These are phyloP conservation scores for Pachyuromys duprasi DNA, from an alignment of 2,797 vertebrate species.

Conservation along the genomic window DNA sequence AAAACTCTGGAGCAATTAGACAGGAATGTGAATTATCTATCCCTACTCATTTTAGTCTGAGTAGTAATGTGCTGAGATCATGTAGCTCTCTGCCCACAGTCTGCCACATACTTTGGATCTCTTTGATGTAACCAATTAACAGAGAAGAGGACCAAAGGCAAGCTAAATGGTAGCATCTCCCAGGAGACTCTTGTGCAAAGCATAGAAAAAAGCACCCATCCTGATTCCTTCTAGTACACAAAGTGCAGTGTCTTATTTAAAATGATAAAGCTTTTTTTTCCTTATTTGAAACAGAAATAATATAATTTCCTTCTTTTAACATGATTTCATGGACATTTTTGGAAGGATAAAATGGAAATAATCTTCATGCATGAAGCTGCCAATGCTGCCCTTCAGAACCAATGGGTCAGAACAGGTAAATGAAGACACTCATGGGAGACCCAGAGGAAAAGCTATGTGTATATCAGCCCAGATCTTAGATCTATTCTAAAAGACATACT, in stretches of 20 bases:
- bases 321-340: neutral
- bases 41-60: neutral
- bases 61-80: neutral
- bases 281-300: neutral
- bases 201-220: neutral
- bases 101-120: conserved; percentile 15
- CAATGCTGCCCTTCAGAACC: neutral
- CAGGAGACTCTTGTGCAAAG: conserved; percentile 1
- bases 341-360: neutral
- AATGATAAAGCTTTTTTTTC: conserved; percentile 37
- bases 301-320: conserved; percentile 20
- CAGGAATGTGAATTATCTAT: conserved; percentile 17
- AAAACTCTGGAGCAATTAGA: neutral
- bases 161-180: neutral
- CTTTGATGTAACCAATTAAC: conserved; percentile 45
- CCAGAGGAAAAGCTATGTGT: neutral
- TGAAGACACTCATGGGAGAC: neutral
- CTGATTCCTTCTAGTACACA: neutral
- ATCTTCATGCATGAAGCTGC: neutral
- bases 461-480: neutral
- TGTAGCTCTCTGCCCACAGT: neutral
- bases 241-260: neutral
- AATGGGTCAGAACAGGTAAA: neutral
- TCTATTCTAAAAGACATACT: neutral
- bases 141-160: conserved; percentile 15